Conservation (phyloP, 2,797 vertebrate genomes). For the Vultur gryphus region DNA sequence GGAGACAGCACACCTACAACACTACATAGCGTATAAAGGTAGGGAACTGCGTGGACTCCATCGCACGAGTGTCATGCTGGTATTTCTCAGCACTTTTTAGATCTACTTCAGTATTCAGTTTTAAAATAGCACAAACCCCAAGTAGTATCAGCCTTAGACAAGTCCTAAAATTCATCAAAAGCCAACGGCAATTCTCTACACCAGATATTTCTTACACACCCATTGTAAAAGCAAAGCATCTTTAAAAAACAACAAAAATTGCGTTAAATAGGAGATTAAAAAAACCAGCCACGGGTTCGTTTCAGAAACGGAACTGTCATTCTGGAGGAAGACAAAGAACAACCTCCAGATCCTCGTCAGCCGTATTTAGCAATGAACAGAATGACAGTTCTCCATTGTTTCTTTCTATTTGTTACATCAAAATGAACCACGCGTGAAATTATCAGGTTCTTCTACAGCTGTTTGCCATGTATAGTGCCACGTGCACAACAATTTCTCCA, state of each 20-base stretch:
- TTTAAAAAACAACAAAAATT: not conserved
- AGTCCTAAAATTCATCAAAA: not conserved
- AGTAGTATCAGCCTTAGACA: not conserved
- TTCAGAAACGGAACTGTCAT: not conserved
- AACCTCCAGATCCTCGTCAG: conserved; percentile 10
- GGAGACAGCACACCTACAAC: not conserved
- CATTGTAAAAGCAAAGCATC: not conserved
- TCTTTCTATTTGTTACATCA: conserved; percentile 5
- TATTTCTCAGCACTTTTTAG: not conserved
- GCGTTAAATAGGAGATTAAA: not conserved
- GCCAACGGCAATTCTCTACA: not conserved
- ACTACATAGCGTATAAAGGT: fast-evolving
- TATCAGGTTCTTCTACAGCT: conserved; percentile 12
- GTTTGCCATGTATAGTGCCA: not conserved
- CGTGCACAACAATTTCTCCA: not conserved
- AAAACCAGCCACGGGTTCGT: not conserved
- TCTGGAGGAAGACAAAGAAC: conserved; percentile 13
- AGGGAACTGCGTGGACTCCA: not conserved
- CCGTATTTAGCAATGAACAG: conserved; percentile 13
- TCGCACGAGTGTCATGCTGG: fast-evolving
- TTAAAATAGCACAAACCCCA: not conserved
- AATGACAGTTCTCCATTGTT: conserved; percentile 16
- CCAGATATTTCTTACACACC: not conserved
- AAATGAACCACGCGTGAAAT: conserved; percentile 11
- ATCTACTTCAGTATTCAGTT: not conserved